A percentile compares a stretch with the other conserved stretches of the same genome.
phyloP scores from a whole-genome alignment of 2,113 vertebrate species.

The Onychostruthus taczanowskii region DNA sequence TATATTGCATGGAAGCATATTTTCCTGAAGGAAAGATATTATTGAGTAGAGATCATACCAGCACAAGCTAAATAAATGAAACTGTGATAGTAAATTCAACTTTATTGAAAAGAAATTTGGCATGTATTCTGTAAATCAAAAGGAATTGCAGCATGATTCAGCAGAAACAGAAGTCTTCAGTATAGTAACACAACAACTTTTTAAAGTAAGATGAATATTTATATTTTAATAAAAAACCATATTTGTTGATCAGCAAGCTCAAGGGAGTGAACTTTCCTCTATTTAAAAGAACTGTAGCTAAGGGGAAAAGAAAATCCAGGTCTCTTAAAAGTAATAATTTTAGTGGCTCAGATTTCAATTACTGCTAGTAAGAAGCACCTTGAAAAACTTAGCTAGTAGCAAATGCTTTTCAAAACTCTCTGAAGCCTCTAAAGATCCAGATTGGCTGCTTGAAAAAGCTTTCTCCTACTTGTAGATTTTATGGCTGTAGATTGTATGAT shows the following conservation, averaged over 20 bases:
- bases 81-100: not conserved
- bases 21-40: not conserved
- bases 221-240: fast-evolving
- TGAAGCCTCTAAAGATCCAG: not conserved
- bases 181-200: not conserved
- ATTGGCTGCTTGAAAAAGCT: not conserved
- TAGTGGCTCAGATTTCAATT: not conserved
- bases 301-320: not conserved
- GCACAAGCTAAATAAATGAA: not conserved
- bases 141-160: not conserved
- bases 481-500: not conserved
- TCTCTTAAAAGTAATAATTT: not conserved
- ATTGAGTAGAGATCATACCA: not conserved
- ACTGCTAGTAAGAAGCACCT: not conserved
- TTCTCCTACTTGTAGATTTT: not conserved
- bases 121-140: not conserved
- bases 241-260: not conserved
- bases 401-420: not conserved
- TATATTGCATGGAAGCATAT: not conserved
- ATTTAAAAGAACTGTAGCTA: not conserved
- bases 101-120: not conserved
- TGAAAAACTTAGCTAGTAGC: not conserved
- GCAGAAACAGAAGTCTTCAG: not conserved
- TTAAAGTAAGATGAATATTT: not conserved
- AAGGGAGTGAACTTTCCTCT: not conserved